Base-by-base conservation (phyloP, 1,140 invertebrate genomes). In the Phenacoccus solenopsis region DNA sequence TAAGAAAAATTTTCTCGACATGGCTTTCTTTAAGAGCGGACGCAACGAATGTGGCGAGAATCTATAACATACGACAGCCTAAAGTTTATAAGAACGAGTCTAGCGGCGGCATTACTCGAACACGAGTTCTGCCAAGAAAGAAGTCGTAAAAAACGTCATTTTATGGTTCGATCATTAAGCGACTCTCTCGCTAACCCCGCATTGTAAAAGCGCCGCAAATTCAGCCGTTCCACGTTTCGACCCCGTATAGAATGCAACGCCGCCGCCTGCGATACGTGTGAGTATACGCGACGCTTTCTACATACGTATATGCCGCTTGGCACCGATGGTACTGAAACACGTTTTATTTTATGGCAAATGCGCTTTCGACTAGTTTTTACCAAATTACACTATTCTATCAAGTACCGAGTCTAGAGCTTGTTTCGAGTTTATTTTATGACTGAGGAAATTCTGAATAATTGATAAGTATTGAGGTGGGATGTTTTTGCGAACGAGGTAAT, bases 111-210 rank as follows among this genome's bases (percentile, higher is more conserved):
- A 49, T 49, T 49, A 49, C 16, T 2, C 38, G 4, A 49, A 49
- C 38, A 49, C 38, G 20, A 49, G 5, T 49, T 49, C 38, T 49
- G 38, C 38, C 38, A 49, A 49, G 38, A 49, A 49, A 49, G 13
- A 49, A 49, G 38, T 49, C 38, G 38, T 49, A 49, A 49, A 49
- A 49, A 49, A 49, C 38, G 38, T 49, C 38, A 49, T 49, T 49
- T 49, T 49, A 49, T 49, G 38, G 38, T 10, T n/a, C 38, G 38
- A 49, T 49, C 38, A 49, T 49, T 49, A 49, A 49, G 38, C 38
- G 38, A 49, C 12, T 49, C 5, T n/a, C n/a, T n/a, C n/a, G n/a
- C 38, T n/a, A 49, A 49, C 4, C 38, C 38, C 16, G 30, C 30
- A 32, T 32, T n/a, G n/a, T n/a, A n/a, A n/a, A 49, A 49, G 38